A percentile compares a stretch with the other conserved stretches of the same genome.
These are phyloP conservation scores for Oriolus oriolus DNA, from an alignment of 2,113 vertebrate genomes.

Conservation along the genomic window DNA sequence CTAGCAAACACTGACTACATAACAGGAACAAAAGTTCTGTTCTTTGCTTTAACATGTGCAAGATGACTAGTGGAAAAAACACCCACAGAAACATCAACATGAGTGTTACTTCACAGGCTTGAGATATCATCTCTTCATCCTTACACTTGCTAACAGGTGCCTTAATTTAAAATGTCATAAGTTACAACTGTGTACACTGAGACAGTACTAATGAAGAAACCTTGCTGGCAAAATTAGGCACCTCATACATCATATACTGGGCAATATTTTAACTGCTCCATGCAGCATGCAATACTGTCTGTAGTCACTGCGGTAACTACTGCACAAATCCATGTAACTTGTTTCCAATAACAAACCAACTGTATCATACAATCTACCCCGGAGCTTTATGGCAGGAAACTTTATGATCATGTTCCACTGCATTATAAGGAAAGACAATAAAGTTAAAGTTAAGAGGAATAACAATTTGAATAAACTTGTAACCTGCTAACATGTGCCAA, in stretches of 20 bases:
- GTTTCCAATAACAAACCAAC: constrained; percentile 50
- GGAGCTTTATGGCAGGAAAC: constrained; percentile 24
- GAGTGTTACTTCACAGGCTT: constrained; percentile 12
- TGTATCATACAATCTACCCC: neutral
- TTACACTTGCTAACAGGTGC: constrained; percentile 35
- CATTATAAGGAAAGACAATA: neutral
- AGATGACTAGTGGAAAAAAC: constrained; percentile 14
- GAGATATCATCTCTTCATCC: constrained; percentile 25
- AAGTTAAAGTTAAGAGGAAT: neutral
- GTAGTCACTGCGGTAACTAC: constrained; percentile 21
- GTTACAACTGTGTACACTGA: neutral
- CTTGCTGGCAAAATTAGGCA: neutral
- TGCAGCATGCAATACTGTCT: neutral
- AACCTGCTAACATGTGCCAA: neutral
- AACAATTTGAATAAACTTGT: neutral
- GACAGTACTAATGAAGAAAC: constrained; percentile 33
- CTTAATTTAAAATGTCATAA: constrained; percentile 5
- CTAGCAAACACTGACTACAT: neutral
- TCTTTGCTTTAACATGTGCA: constrained; percentile 3
- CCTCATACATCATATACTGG: neutral
- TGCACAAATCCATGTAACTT: neutral
- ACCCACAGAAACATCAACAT: constrained; percentile 1
- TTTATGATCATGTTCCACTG: neutral
- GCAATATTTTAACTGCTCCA: neutral
- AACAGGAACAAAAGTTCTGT: neutral